A percentile compares a stretch with the other conserved stretches of the same genome.
Evolutionary conservation across 2,113 vertebrate genomes (phyloP).

Genomic region (Laticauda laticaudata): DNA sequence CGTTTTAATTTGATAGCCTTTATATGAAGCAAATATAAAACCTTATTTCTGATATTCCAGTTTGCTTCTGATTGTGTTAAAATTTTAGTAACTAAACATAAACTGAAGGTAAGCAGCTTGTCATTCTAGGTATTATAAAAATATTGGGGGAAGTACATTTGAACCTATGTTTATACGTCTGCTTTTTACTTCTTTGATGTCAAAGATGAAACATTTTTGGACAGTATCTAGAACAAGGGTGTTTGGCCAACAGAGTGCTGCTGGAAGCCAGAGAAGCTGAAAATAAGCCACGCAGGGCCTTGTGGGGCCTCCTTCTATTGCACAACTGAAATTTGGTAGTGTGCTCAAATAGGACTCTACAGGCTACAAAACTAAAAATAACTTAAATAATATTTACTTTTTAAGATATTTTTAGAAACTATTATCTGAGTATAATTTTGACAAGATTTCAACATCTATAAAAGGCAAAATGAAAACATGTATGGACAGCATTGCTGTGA

Average conservation of each 20-base stretch:
- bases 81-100: not conserved
- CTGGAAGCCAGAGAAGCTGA: too few relatives aligned
- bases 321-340: not conserved
- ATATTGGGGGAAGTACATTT: not conserved
- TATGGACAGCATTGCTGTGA: not conserved
- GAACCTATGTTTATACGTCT: not conserved
- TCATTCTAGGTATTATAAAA: not conserved
- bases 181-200: not conserved
- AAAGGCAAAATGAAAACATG: not conserved
- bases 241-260: too few relatives aligned
- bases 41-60: not conserved
- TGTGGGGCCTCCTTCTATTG: not conserved
- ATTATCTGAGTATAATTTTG: not conserved
- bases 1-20: slow-evolving; percentile 2
- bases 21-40: not conserved
- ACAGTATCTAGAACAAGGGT: not conserved
- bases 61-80: not conserved
- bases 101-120: not conserved
- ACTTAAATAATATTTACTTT: not conserved
- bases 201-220: not conserved
- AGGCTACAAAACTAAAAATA: not conserved
- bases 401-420: not conserved
- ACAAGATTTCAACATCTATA: not conserved
- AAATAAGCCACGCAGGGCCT: too few relatives aligned
- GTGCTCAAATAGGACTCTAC: not conserved